A percentile compares a stretch with the other conserved stretches of the same genome.
These are phyloP conservation scores for Heliocidaris tuberculata DNA, from an alignment of 35 echinoderm and acorn worm species.

Conservation along the genomic window DNA sequence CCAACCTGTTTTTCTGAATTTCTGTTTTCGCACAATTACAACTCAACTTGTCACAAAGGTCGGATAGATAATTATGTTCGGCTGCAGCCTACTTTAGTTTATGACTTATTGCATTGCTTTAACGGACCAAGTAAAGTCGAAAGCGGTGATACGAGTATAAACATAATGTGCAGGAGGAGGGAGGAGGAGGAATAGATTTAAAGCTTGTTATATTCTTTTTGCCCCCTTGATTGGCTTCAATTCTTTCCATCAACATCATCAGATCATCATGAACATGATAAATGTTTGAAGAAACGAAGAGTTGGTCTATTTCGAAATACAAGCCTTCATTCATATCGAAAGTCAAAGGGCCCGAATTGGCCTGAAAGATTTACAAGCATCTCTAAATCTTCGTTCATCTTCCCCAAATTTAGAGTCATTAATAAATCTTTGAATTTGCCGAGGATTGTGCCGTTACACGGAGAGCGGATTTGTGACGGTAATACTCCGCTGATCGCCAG, in stretches of 20 bases:
- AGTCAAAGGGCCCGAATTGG: background rate
- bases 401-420: conserved; percentile 6
- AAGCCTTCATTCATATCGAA: conserved; percentile 11
- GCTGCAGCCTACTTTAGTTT: too few relatives aligned
- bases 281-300: conserved; percentile 12
- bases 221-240: background rate
- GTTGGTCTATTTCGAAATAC: conserved; percentile 17
- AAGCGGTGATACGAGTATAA: background rate
- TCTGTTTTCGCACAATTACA: too few relatives aligned
- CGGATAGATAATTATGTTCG: too few relatives aligned
- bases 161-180: background rate
- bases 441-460: conserved; percentile 18
- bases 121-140: background rate
- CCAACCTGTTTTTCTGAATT: too few relatives aligned
- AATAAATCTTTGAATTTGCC: conserved; percentile 40
- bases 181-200: background rate
- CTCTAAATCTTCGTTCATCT: conserved; percentile 30
- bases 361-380: conserved; percentile 10
- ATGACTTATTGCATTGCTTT: too few relatives aligned
- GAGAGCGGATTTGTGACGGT: conserved; percentile 19
- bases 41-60: too few relatives aligned
- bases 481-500: conserved; percentile 21
- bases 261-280: conserved; percentile 1
- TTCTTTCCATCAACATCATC: background rate
- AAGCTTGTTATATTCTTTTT: background rate